A percentile compares a stretch with the other conserved stretches of the same genome.
phyloP scores from a whole-genome alignment of 2,888 invertebrate genomes.

The Lithophane ornitopus region DNA sequence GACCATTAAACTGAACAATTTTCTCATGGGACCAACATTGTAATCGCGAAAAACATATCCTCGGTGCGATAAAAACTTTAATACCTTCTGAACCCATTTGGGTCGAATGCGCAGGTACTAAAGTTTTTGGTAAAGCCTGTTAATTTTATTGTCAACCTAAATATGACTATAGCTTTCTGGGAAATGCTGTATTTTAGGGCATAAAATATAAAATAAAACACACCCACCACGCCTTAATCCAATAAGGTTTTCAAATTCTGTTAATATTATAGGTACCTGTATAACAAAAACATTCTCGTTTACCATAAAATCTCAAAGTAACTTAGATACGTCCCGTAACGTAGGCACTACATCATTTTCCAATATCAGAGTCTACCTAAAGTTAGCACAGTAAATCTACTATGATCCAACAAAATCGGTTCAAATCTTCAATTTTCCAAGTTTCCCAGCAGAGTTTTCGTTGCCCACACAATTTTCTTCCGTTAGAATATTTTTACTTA shows the following conservation, averaged over 20 bases:
- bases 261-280: not conserved
- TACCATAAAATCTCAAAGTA: conserved; percentile 10
- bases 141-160: no score
- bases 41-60: no score
- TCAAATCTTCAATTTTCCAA: conserved; percentile 72
- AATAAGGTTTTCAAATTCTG: not conserved
- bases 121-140: no score
- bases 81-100: no score
- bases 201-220: not conserved
- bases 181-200: no score
- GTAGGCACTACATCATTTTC: conserved; percentile 59
- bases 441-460: conserved; percentile 51
- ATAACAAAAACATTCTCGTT: conserved; percentile 1
- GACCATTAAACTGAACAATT: no score
- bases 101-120: no score
- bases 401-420: conserved; percentile 68
- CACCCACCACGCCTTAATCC: no score
- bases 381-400: conserved; percentile 68
- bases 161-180: no score
- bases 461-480: conserved; percentile 18
- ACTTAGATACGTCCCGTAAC: conserved; percentile 36
- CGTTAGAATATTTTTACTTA: conserved; percentile 40
- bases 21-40: no score
- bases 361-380: conserved; percentile 57
- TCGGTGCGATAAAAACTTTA: no score